Evolutionary conservation across 2,113 vertebrate genomes (phyloP).

Genomic region (Hemiscyllium ocellatum): DNA sequence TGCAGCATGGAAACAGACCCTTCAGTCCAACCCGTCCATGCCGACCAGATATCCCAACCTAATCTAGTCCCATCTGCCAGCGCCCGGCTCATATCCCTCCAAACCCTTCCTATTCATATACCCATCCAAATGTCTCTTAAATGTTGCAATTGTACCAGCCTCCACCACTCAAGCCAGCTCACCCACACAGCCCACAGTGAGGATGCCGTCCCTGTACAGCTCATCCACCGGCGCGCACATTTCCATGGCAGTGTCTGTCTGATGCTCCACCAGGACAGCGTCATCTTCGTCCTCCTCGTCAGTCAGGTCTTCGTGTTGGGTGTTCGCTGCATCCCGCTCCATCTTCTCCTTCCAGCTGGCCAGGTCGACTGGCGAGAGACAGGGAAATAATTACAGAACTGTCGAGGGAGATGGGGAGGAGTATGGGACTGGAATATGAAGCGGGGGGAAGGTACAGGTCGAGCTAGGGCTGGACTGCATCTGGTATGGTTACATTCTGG

Average conservation of each 20-base stretch:
- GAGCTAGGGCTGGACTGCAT: background rate
- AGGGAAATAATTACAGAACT: background rate
- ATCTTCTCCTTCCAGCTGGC: slow-evolving; percentile 85
- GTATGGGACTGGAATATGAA: background rate
- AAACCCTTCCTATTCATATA: too few species aligned
- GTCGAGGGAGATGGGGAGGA: background rate
- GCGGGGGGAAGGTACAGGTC: background rate
- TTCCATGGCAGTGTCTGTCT: slow-evolving; percentile 66
- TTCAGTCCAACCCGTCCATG: too few species aligned
- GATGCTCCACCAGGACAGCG: slow-evolving; percentile 66
- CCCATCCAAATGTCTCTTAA: too few species aligned
- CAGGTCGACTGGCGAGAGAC: slow-evolving; percentile 65
- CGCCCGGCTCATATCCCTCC: too few species aligned
- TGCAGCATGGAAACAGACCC: too few species aligned
- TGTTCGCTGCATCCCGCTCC: slow-evolving; percentile 59
- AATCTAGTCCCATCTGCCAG: too few species aligned
- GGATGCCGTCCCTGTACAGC: slow-evolving; percentile 77
- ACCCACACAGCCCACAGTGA: slow-evolving; percentile 82
- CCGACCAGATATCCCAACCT: too few species aligned
- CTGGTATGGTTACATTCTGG: background rate
- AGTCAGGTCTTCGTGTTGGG: slow-evolving; percentile 43
- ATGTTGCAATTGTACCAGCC: too few species aligned
- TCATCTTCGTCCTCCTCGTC: slow-evolving; percentile 59
- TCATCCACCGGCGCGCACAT: slow-evolving; percentile 59
- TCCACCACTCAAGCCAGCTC: slow-evolving; percentile 34